Evolutionary conservation across 2,113 vertebrate genomes (phyloP).

Genomic region (Dipodomys spectabilis): DNA sequence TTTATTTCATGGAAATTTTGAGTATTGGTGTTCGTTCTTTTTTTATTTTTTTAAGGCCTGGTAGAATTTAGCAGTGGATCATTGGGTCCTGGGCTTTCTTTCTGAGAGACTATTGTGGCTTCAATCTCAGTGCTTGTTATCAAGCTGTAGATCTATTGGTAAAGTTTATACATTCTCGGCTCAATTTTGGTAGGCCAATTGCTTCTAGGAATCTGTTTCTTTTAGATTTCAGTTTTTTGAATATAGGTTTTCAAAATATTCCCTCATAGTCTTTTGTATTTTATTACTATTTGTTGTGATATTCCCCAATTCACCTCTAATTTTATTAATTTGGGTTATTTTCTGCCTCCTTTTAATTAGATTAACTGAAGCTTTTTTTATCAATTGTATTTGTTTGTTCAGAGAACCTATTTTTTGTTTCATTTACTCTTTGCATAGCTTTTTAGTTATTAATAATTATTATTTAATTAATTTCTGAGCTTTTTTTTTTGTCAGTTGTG

Average conservation of each 20-base stretch:
- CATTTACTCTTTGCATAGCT: too few species aligned
- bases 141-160: background rate
- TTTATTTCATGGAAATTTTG: background rate
- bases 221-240: background rate
- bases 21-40: background rate
- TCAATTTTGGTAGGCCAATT: background rate
- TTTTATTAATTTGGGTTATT: background rate
- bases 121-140: background rate
- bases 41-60: background rate
- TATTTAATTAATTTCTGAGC: too few species aligned
- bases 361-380: too few species aligned
- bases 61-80: background rate
- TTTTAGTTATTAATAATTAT: too few species aligned
- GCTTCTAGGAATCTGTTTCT: background rate
- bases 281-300: background rate
- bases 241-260: background rate
- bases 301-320: background rate
- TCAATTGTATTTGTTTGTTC: too few species aligned
- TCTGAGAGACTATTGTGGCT: background rate
- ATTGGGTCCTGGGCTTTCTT: background rate
- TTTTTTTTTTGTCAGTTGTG: too few species aligned
- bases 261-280: too few species aligned
- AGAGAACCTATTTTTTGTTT: too few species aligned
- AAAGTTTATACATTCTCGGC: background rate
- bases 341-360: background rate